Evolutionary conservation across 2,113 vertebrate genomes (phyloP).

Genomic region (Cavia aperea): DNA sequence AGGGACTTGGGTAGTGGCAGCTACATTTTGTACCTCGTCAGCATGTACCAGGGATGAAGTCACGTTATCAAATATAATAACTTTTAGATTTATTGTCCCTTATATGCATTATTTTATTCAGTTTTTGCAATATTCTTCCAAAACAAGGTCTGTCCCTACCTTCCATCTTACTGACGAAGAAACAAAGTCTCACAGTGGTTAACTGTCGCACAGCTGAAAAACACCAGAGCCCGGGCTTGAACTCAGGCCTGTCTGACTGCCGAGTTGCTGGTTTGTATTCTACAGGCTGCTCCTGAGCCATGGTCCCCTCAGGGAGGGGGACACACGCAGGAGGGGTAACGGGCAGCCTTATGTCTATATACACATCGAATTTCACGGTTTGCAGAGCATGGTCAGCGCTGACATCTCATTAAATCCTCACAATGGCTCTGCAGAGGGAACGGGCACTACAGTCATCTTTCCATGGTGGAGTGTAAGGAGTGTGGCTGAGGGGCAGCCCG

Average conservation of each 20-base stretch:
- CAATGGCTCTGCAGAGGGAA: neutral
- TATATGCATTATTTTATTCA: neutral
- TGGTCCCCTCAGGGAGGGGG: neutral
- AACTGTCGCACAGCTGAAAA: neutral
- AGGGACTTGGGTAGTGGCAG: too few species aligned
- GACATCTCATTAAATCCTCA: neutral
- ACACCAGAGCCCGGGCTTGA: neutral
- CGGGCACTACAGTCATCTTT: neutral
- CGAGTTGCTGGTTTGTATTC: neutral
- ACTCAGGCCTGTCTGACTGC: neutral
- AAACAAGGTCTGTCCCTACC: neutral
- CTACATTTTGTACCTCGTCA: neutral
- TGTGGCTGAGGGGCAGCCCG: neutral
- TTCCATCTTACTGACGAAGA: neutral
- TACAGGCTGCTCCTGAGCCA: neutral
- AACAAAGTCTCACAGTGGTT: neutral
- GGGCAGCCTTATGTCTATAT: neutral
- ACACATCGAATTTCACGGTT: accelerated
- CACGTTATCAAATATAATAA: neutral
- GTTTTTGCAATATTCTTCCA: neutral
- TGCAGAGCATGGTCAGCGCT: neutral
- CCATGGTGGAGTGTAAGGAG: neutral
- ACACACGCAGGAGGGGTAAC: neutral
- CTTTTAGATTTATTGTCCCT: neutral
- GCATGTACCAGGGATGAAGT: neutral